These are phyloP conservation scores for Drosophila obscura DNA, from an alignment of 1,140 invertebrate genomes.

Conservation along the genomic window DNA sequence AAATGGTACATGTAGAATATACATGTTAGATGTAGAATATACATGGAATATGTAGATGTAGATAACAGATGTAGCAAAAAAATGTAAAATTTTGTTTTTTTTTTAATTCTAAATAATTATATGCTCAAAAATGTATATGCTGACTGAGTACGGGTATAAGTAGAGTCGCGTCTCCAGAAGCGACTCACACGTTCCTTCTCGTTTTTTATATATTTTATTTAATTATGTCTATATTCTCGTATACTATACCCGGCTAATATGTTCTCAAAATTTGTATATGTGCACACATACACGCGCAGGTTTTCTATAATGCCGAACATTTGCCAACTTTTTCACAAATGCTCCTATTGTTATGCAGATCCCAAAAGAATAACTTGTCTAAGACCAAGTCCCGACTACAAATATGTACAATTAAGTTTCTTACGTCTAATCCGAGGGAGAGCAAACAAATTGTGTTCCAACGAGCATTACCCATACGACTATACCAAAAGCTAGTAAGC, in stretches of 20 bases:
- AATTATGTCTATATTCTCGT: slow-evolving; percentile 36
- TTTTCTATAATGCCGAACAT: slow-evolving; percentile 44
- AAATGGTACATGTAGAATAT: too few relatives aligned
- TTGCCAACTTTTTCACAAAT: slow-evolving; percentile 1
- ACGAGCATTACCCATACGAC: slow-evolving; percentile 56
- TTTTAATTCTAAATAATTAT: too few relatives aligned
- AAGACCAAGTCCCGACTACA: slow-evolving; percentile 2
- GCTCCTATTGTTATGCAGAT: slow-evolving; percentile 16
- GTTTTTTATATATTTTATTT: slow-evolving; percentile 53
- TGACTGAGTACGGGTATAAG: too few relatives aligned
- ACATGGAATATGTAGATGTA: too few relatives aligned
- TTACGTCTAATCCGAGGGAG: slow-evolving; percentile 16
- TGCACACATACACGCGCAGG: slow-evolving; percentile 26
- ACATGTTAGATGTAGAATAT: too few relatives aligned
- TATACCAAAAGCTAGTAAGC: slow-evolving; percentile 22
- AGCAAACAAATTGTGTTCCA: slow-evolving; percentile 22
- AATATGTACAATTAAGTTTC: background rate
- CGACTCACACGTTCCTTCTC: too few relatives aligned
- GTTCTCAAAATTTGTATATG: slow-evolving; percentile 59
- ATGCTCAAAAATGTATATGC: too few relatives aligned
- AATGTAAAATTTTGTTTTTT: too few relatives aligned
- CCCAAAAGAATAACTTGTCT: slow-evolving; percentile 5
- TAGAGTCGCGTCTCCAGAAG: too few relatives aligned
- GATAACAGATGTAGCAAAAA: too few relatives aligned
- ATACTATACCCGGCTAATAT: slow-evolving; percentile 30